phyloP scores from a whole-genome alignment of 1,140 invertebrate species.

The Andrena cerasifolii region DNA sequence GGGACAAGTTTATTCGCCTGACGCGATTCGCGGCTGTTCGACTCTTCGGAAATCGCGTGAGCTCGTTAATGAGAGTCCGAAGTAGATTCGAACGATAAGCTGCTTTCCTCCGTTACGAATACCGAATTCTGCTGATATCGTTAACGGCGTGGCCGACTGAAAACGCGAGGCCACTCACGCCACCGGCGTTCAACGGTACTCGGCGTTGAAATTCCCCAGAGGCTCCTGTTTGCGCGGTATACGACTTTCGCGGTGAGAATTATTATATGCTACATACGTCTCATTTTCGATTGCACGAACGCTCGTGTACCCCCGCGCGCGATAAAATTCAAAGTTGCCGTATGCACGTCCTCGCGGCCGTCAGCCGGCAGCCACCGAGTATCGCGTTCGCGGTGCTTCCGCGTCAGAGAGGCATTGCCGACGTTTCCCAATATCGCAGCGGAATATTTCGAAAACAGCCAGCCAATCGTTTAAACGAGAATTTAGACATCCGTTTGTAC shows the following conservation, averaged over 20 bases:
- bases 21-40: background rate
- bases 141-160: slow-evolving; percentile 1
- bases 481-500: background rate
- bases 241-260: slow-evolving; percentile 6
- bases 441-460: background rate
- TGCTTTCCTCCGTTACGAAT: background rate
- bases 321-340: slow-evolving; percentile 44
- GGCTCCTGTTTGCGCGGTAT: background rate
- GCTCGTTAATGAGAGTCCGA: slow-evolving; percentile 15
- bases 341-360: slow-evolving; percentile 10
- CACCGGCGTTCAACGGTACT: background rate
- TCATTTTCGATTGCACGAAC: slow-evolving; percentile 36
- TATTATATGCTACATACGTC: slow-evolving; percentile 17
- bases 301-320: background rate
- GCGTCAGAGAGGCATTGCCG: background rate
- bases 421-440: slow-evolving; percentile 21
- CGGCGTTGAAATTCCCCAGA: slow-evolving; percentile 22
- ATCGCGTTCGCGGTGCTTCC: background rate
- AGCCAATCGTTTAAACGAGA: background rate
- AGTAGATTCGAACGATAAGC: background rate
- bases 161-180: background rate
- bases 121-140: background rate
- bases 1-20: background rate
- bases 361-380: slow-evolving; percentile 10
- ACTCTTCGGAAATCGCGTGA: background rate